These are phyloP conservation scores for Aphaenogaster floridana DNA, from an alignment of 1,140 invertebrate species.

Conservation along the genomic window DNA sequence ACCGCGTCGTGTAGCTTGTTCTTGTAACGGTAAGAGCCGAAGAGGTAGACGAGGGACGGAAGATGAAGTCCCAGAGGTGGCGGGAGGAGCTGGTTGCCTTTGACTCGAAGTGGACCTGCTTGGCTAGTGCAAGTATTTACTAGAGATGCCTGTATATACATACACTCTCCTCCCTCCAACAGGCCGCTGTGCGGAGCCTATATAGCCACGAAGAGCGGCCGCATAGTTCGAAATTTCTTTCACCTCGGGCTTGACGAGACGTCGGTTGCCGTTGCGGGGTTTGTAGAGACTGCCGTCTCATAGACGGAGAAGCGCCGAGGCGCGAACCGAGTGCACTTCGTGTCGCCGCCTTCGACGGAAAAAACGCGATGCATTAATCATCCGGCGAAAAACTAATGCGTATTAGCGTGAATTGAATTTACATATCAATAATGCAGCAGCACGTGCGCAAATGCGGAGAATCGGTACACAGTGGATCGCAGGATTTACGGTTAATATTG, in stretches of 20 bases:
- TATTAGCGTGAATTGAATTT: slow-evolving; percentile 69
- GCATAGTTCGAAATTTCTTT: slow-evolving; percentile 74
- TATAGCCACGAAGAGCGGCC: slow-evolving; percentile 64
- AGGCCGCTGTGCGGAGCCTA: slow-evolving; percentile 12
- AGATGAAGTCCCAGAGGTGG: slow-evolving; percentile 58
- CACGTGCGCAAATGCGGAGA: slow-evolving; percentile 49
- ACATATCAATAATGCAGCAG: slow-evolving; percentile 69
- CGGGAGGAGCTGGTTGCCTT: slow-evolving; percentile 68
- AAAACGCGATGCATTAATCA: slow-evolving; percentile 70
- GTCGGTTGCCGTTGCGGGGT: slow-evolving; percentile 52
- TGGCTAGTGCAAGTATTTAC: slow-evolving; percentile 80
- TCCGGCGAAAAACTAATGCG: slow-evolving; percentile 69
- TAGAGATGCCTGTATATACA: slow-evolving; percentile 68
- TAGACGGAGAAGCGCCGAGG: slow-evolving; percentile 3
- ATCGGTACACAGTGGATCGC: slow-evolving; percentile 47
- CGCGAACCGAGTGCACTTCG: slow-evolving; percentile 4
- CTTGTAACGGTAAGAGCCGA: slow-evolving; percentile 78
- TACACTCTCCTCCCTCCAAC: slow-evolving; percentile 16
- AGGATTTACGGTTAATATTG: slow-evolving; percentile 70
- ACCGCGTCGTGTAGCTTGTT: slow-evolving; percentile 64
- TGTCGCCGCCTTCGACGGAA: slow-evolving; percentile 3
- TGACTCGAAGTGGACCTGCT: slow-evolving; percentile 78
- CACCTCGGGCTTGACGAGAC: slow-evolving; percentile 64
- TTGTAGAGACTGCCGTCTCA: slow-evolving; percentile 71
- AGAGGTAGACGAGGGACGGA: slow-evolving; percentile 41